phyloP scores from a whole-genome alignment of 2,888 invertebrate species.

The Camponotus fellah region DNA sequence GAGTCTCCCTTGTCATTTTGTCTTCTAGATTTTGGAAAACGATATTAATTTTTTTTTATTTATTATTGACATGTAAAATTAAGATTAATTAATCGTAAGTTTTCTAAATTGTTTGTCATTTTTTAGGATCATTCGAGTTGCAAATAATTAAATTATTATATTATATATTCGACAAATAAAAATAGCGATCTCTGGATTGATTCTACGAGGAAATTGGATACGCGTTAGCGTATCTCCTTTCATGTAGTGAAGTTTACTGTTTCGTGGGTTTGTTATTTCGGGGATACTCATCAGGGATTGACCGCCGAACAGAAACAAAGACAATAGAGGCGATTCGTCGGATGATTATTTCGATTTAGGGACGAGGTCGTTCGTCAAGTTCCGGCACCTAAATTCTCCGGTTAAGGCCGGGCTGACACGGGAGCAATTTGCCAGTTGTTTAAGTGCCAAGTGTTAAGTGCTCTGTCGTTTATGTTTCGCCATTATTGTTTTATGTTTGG shows the following conservation, averaged over 20 bases:
- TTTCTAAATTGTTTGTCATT: not conserved
- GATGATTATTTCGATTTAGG: constrained; percentile 69
- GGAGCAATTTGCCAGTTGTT: constrained; percentile 86
- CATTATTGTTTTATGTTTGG: constrained; percentile 86
- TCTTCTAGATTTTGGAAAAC: not conserved
- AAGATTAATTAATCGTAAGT: not conserved
- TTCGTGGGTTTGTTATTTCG: constrained; percentile 31
- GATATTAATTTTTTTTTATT: not conserved
- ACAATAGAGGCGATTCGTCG: constrained; percentile 32
- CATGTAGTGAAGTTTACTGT: constrained; percentile 36
- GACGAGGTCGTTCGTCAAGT: constrained; percentile 75
- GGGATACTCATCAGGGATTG: constrained; percentile 26
- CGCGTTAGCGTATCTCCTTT: constrained; percentile 21
- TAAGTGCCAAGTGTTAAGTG: constrained; percentile 86
- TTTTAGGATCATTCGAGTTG: not conserved
- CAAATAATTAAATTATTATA: not conserved
- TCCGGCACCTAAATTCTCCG: constrained; percentile 82
- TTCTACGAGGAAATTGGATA: constrained; percentile 3
- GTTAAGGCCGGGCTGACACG: constrained; percentile 84
- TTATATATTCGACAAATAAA: not conserved
- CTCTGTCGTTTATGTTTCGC: constrained; percentile 85
- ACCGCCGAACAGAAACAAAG: constrained; percentile 30
- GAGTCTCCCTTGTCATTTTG: not conserved
- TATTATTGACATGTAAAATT: not conserved
- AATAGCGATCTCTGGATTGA: not conserved